Conservation (phyloP, 2,797 vertebrate genomes). For the Alauda arvensis region DNA sequence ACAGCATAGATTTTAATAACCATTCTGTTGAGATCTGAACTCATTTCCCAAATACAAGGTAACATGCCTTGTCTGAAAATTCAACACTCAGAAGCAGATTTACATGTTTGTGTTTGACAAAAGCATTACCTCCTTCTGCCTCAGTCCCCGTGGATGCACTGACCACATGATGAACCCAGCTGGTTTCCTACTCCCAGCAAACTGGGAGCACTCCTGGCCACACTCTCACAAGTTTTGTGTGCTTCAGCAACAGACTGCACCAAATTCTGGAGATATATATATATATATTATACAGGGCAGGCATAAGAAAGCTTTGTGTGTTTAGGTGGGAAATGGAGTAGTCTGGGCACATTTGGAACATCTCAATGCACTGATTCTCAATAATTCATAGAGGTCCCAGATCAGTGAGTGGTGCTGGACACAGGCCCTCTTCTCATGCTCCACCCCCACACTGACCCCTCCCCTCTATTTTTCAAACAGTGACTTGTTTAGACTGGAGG, state of each 20-base stretch:
- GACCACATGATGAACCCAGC: neutral
- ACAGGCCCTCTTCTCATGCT: neutral
- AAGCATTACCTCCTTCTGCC: neutral
- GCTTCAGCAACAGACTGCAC: neutral
- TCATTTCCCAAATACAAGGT: neutral
- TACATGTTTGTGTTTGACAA: neutral
- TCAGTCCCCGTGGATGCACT: neutral
- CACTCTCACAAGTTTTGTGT: neutral
- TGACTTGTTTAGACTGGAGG: neutral
- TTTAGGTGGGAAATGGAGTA: neutral
- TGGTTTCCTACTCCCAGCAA: neutral
- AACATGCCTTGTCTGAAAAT: neutral
- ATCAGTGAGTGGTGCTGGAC: neutral
- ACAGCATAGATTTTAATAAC: neutral
- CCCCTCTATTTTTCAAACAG: neutral
- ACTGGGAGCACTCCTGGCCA: neutral
- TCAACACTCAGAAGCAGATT: neutral
- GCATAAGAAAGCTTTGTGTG: neutral
- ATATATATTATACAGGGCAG: neutral
- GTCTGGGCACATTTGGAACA: neutral
- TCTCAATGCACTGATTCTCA: neutral
- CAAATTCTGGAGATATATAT: neutral
- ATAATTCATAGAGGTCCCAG: neutral
- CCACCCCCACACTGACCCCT: neutral
- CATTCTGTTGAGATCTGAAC: neutral